Conservation (phyloP, 2,888 invertebrate genomes). For the Drosophila peninsularis region DNA sequence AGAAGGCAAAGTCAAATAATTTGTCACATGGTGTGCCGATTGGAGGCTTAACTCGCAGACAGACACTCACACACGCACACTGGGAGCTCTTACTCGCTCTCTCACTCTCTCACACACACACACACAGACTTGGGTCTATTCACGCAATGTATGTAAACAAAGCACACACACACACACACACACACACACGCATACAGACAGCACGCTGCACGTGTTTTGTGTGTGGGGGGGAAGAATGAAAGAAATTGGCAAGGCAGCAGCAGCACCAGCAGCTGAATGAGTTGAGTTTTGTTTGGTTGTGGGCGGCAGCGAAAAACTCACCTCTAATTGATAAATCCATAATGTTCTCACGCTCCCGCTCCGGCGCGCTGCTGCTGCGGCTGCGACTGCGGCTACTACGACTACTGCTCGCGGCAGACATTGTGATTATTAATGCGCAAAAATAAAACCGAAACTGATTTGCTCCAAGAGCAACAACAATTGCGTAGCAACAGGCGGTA, state of each 20-base stretch:
- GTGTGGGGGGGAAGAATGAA: conserved; percentile 14
- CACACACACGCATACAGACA: conserved; percentile 14
- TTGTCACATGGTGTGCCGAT: conserved; percentile 64
- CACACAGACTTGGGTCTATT: conserved; percentile 2
- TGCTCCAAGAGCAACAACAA: conserved; percentile 45
- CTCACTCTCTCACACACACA: conserved; percentile 19
- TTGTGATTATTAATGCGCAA: conserved; percentile 31
- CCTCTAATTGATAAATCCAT: conserved; percentile 82
- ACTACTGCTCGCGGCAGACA: conserved; percentile 46
- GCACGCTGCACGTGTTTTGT: conserved; percentile 47
- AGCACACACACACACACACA: conserved; percentile 38
- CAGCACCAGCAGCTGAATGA: conserved; percentile 39
- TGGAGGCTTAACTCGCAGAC: conserved; percentile 47
- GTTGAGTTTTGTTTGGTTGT: conserved; percentile 21
- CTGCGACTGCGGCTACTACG: conserved; percentile 18
- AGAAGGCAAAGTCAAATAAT: conserved; percentile 67
- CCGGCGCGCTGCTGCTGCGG: conserved; percentile 10
- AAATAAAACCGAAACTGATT: conserved; percentile 34
- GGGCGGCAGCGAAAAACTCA: conserved; percentile 50
- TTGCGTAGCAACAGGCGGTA: conserved; percentile 39
- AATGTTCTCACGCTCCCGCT: conserved; percentile 62
- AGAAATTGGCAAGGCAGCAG: conserved; percentile 21
- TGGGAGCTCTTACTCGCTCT: conserved; percentile 11
- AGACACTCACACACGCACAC: conserved; percentile 15
- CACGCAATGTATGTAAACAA: conserved; percentile 63